Base-by-base conservation (phyloP, 2,888 invertebrate species). In the Nemapogon koenigi region DNA sequence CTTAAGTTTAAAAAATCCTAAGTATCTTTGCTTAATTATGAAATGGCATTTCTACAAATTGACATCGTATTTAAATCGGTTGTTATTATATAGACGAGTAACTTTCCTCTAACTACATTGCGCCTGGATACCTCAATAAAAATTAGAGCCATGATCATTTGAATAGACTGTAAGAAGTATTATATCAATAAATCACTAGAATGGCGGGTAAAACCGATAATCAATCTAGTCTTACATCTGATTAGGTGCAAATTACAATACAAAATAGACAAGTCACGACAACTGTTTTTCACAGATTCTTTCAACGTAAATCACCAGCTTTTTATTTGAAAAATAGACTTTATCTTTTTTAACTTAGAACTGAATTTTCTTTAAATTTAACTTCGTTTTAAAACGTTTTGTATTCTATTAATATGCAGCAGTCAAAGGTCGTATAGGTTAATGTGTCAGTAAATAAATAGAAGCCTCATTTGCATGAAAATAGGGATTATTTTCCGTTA, bases 241-340 rank as follows among this genome's bases (percentile, higher is more conserved):
- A 78, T 75, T 73, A 73, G 65, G 72, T 72, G 72, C 70, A 75
- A 76, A 76, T 72, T 68, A 72, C 70, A 68, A 64, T 66, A 69
- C 70, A 73, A 73, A n/a, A 76, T 71, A 70, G 66, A 64, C 59
- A 49, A 55, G 69, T 76, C 75, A 78, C 78, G 78, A 75, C 50
- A 50, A 40, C n/a, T 4, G 11, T 18, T 33, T 13, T 19, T 33
- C 13, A 10, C 19, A n/a, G 19, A 16, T 11, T 19, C 17, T 33
- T 33, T 7, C 17, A 19, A n/a, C 33, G 11, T 33, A 33, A 13
- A 13, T 4, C 11, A 19, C 10, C 2, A 19, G 13, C 8, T 3
- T 3, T 8, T 8, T 19, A 8, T 11, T 2, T 16, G n/a, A 4
- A 33, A n/a, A 6, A 7, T 19, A 18, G 2, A 11, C 33, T 33